phyloP scores from a whole-genome alignment of 2,797 vertebrate genomes.

The Iguana delicatissima region DNA sequence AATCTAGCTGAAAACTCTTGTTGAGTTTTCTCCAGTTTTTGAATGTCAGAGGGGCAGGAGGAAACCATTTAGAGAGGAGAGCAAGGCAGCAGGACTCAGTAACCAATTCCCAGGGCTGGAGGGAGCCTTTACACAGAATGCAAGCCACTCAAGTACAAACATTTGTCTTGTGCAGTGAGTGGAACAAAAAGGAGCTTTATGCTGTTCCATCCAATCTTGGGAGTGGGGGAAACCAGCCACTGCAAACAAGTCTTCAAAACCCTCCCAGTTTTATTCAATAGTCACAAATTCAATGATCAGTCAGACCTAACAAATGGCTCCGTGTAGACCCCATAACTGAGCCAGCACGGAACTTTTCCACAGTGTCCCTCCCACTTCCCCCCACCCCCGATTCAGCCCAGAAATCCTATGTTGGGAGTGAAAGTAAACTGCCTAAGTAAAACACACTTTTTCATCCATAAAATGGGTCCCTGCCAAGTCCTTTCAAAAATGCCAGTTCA shows the following conservation, averaged over 20 bases:
- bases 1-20: not conserved
- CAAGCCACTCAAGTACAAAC: not conserved
- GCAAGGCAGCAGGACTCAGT: not conserved
- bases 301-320: conserved; percentile 35
- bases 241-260: conserved; percentile 46
- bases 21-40: not conserved
- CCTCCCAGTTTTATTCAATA: conserved; percentile 65
- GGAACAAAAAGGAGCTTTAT: not conserved
- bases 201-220: not conserved
- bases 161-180: not conserved
- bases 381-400: conserved; percentile 3
- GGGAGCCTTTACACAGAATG: not conserved
- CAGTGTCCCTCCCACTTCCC: not conserved
- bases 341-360: not conserved
- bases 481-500: conserved; percentile 31
- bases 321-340: conserved; percentile 24
- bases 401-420: conserved; percentile 9
- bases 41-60: not conserved
- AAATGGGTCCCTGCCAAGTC: conserved; percentile 59
- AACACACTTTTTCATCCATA: conserved; percentile 36
- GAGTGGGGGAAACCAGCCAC: conserved; percentile 15
- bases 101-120: not conserved
- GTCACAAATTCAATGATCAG: conserved; percentile 48
- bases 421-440: conserved; percentile 63
- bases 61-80: not conserved